phyloP scores from a whole-genome alignment of 2,888 invertebrate species.

The Electrophaes corylata region DNA sequence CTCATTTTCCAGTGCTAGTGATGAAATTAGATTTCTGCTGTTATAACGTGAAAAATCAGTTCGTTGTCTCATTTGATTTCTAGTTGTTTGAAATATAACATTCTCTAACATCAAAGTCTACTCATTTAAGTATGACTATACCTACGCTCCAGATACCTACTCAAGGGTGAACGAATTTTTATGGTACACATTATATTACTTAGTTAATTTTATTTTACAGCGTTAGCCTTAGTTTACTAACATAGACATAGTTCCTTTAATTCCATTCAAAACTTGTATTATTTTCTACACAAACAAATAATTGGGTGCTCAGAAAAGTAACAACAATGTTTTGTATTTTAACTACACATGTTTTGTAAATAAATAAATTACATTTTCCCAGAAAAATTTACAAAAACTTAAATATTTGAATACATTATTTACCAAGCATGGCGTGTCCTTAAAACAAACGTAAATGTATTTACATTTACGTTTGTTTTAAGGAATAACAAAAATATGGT shows the following conservation, averaged over 20 bases:
- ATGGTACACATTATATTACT: constrained; percentile 15
- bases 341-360: neutral
- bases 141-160: neutral
- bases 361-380: neutral
- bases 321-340: neutral
- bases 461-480: too few species aligned
- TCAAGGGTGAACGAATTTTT: constrained; percentile 13
- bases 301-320: neutral
- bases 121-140: constrained; percentile 24
- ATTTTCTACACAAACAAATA: neutral
- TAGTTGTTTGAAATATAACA: neutral
- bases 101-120: neutral
- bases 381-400: too few species aligned
- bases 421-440: neutral
- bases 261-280: constrained; percentile 6
- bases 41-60: neutral
- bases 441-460: neutral
- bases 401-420: too few species aligned
- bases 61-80: neutral
- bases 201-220: constrained; percentile 20
- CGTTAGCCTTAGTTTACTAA: constrained; percentile 16
- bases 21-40: neutral
- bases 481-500: neutral
- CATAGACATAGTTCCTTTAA: constrained; percentile 17
- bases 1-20: neutral